A percentile compares a stretch with the other conserved stretches of the same genome.
Conservation (phyloP, 2,113 vertebrate species). For the Synodontis membranacea region DNA sequence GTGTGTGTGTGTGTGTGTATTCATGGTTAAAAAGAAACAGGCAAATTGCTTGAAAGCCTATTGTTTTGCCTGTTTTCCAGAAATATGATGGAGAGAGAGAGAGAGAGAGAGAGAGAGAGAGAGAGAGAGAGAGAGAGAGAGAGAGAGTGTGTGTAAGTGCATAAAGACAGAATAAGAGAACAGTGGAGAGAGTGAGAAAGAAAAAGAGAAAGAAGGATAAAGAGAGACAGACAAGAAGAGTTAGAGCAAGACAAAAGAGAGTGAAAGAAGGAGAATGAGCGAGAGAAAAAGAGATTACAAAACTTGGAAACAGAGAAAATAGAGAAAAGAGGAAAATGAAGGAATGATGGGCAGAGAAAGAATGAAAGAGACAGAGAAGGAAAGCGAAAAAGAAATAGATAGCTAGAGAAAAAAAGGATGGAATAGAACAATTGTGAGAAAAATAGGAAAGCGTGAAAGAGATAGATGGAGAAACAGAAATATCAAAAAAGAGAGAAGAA, state of each 20-base stretch:
- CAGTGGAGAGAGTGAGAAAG: no score
- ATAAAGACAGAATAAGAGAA: neutral
- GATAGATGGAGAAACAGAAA: neutral
- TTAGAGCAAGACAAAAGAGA: neutral
- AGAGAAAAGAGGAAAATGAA: neutral
- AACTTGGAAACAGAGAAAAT: neutral
- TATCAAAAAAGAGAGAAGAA: neutral
- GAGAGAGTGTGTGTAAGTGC: neutral
- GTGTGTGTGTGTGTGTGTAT: neutral
- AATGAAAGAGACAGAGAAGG: neutral
- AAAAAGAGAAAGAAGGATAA: neutral
- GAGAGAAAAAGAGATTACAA: neutral
- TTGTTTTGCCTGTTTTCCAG: neutral
- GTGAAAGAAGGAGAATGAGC: neutral
- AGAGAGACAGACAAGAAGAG: neutral
- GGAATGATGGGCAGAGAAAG: neutral
- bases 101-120: neutral
- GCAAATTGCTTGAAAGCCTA: neutral
- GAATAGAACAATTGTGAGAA: neutral
- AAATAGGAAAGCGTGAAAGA: neutral
- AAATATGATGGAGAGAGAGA: neutral
- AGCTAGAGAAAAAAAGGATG: neutral
- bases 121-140: neutral
- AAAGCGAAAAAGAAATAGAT: neutral
- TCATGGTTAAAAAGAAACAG: constrained; percentile 2